Base-by-base conservation (phyloP, 2,888 invertebrate species). In the Apantesis nais region DNA sequence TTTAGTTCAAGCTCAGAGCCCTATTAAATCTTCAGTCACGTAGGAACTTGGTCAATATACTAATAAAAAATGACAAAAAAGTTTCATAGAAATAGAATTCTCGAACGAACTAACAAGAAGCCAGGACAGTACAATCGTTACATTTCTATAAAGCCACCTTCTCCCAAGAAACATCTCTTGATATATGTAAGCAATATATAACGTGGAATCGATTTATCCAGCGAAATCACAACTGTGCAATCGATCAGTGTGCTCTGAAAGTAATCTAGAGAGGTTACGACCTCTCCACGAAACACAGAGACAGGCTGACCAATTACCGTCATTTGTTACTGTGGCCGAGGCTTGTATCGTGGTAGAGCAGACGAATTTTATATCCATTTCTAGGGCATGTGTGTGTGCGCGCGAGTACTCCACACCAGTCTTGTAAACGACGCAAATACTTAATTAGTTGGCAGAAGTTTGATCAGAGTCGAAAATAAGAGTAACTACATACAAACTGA, bases 281-380 rank as follows among this genome's bases (percentile, higher is more conserved):
- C 74, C 74, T 75, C 77, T 72, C 74, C 70, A 73, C 77, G 80
- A 77, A 80, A 81, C 75, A 81, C 76, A 78, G 78, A 83, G 82
- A 88, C 88, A 85, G 85, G 71, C 83, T 90, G 90, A 91, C 90
- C 91, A 89, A 87, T 87, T 83, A 85, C 85, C 66, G 73, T 78
- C 83, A 84, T 85, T 83, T 73, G 66, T 73, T 68, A 66, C 31
- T 19, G 37, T 58, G 71, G 44, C 48, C 66, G 61, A 70, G 62
- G 76, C 73, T 74, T 77, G 81, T 81, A 80, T 80, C 83, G 78
- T 67, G 64, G 77, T 70, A 72, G 66, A 71, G 74, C 81, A 83
- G 75, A 74, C 74, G 68, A 67, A 64, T 70, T 74, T 75, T 68
- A 29, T 67, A 70, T 52, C 19, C 44, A 29, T 41, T 61, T 62